Percentiles rank a stretch among this genome's conserved stretches.
Conservation (phyloP, 2,888 invertebrate genomes). For the Chalcosyrphus nemorum region DNA sequence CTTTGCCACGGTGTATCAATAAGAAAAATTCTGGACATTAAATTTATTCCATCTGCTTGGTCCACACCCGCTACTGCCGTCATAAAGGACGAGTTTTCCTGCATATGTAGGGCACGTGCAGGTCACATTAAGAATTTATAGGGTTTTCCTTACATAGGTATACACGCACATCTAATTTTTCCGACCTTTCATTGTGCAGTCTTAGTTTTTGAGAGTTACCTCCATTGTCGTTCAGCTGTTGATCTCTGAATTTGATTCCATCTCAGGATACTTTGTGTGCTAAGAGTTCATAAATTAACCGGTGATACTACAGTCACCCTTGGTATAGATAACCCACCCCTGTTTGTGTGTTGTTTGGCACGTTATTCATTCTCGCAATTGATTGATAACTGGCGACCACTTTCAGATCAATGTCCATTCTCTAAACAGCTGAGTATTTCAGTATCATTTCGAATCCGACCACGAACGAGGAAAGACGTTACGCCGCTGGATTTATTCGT, state of each 20-base stretch:
- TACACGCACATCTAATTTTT: not conserved
- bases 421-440: conserved; percentile 1
- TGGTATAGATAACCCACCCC: conserved; percentile 14
- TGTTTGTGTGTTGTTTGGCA: conserved; percentile 21
- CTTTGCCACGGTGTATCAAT: not conserved
- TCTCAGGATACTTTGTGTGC: not conserved
- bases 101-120: conserved; percentile 63
- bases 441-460: conserved; percentile 21
- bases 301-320: conserved; percentile 6
- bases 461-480: conserved; percentile 20
- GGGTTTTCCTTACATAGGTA: conserved; percentile 42
- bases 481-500: not conserved
- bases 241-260: conserved; percentile 21
- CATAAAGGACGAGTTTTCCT: conserved; percentile 39
- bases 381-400: conserved; percentile 35
- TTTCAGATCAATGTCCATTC: conserved; percentile 19
- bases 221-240: conserved; percentile 17
- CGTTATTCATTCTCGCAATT: conserved; percentile 21
- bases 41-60: conserved; percentile 42
- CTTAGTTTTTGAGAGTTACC: not conserved
- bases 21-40: conserved; percentile 32
- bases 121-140: conserved; percentile 46
- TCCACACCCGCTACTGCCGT: conserved; percentile 20
- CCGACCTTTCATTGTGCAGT: conserved; percentile 6
- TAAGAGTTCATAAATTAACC: conserved; percentile 7